These are phyloP conservation scores for cat (Felis catus) DNA, from an alignment of 2,113 vertebrate genomes.

Conservation along the genomic window DNA sequence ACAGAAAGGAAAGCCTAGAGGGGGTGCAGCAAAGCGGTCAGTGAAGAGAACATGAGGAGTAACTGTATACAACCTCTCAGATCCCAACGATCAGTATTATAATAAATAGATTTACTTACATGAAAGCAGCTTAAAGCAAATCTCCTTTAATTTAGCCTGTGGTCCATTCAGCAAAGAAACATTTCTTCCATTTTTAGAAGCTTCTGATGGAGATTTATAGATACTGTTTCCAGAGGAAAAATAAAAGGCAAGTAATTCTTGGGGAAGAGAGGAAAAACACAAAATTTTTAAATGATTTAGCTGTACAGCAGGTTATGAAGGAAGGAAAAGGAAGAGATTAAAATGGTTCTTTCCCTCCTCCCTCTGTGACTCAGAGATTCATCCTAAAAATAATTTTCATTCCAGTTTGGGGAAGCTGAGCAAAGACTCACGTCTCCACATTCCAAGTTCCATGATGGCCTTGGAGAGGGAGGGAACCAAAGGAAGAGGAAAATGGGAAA, in stretches of 20 bases:
- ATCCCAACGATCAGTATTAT: neutral
- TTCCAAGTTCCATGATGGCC: neutral
- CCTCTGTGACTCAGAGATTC: slow-evolving; percentile 63
- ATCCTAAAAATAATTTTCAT: slow-evolving; percentile 60
- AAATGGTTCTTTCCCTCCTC: slow-evolving; percentile 64
- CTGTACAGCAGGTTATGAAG: slow-evolving; percentile 34
- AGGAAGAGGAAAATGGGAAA: neutral
- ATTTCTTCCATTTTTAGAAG: slow-evolving; percentile 19
- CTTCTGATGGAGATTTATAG: slow-evolving; percentile 11
- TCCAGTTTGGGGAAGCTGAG: slow-evolving; percentile 17
- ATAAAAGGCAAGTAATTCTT: slow-evolving; percentile 7
- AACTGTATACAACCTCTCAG: neutral
- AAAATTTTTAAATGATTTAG: slow-evolving; percentile 20
- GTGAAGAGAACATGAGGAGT: neutral
- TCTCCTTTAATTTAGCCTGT: slow-evolving; percentile 33
- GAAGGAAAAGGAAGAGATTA: slow-evolving; percentile 38
- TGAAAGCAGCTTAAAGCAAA: neutral
- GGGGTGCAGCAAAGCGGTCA: neutral
- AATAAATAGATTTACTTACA: slow-evolving; percentile 25
- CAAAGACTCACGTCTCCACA: neutral
- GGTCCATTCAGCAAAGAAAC: slow-evolving; percentile 42
- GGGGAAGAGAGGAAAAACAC: neutral
- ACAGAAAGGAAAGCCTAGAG: neutral
- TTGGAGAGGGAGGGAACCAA: neutral
- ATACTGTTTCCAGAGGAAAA: slow-evolving; percentile 27